Conservation (phyloP, 2,888 invertebrate genomes). For the Rhyacophila evoluta region DNA sequence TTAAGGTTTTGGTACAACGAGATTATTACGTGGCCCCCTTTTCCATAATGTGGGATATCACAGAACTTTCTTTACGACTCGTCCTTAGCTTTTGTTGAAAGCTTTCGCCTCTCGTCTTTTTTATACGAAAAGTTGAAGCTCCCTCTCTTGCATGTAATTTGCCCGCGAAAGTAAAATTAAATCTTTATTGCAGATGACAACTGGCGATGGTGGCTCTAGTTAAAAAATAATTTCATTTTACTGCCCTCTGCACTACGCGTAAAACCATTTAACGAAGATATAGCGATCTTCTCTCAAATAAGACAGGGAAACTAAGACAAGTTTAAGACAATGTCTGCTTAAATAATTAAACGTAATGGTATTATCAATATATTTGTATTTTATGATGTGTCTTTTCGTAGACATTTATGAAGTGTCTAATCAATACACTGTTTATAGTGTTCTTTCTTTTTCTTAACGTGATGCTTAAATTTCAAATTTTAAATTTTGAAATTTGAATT, state of each 20-base stretch:
- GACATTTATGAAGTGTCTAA: too few species aligned
- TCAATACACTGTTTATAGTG: too few species aligned
- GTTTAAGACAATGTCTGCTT: too few species aligned
- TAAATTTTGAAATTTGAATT: too few species aligned
- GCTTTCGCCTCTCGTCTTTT: background rate
- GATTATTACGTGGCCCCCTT: background rate
- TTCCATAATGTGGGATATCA: background rate
- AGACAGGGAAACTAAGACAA: too few species aligned
- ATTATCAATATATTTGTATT: too few species aligned
- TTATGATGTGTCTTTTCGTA: too few species aligned
- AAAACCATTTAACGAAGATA: background rate
- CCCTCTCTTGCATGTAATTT: conserved; percentile 18
- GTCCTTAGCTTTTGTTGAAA: background rate
- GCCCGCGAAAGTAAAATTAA: conserved; percentile 19
- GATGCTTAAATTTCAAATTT: too few species aligned
- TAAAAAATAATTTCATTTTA: conserved; percentile 19
- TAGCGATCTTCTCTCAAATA: too few species aligned
- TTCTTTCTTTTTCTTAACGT: too few species aligned
- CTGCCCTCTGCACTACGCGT: background rate
- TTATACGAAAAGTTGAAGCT: background rate
- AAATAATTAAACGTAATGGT: too few species aligned
- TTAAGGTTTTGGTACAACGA: background rate
- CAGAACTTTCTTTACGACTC: background rate
- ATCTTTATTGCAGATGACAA: conserved; percentile 22
- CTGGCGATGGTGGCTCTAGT: conserved; percentile 6